These are phyloP conservation scores for Drosophila pallidifrons DNA, from an alignment of 1,140 invertebrate genomes.

Conservation along the genomic window DNA sequence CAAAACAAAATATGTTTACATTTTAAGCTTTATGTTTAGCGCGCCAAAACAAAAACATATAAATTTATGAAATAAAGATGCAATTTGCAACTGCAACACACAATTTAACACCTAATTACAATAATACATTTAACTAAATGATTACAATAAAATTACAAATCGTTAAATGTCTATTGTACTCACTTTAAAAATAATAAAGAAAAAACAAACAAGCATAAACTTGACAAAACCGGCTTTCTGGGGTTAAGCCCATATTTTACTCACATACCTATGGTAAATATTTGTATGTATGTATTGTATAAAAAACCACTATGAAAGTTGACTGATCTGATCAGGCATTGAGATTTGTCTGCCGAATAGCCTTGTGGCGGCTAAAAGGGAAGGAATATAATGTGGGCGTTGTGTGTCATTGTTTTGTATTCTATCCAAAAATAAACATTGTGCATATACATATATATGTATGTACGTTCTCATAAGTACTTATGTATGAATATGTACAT, in stretches of 20 bases:
- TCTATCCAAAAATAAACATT: constrained; percentile 12
- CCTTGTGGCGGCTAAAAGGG: constrained; percentile 9
- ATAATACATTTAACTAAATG: constrained; percentile 55
- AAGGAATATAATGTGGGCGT: constrained; percentile 12
- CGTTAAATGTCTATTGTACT: constrained; percentile 71
- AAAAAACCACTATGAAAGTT: constrained; percentile 8
- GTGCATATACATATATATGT: background rate
- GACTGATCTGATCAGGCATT: constrained; percentile 23
- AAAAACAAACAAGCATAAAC: constrained; percentile 31
- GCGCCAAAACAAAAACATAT: constrained; percentile 71
- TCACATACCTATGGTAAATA: constrained; percentile 5
- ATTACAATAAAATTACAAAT: constrained; percentile 50
- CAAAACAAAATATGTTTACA: constrained; percentile 69
- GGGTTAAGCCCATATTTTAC: background rate
- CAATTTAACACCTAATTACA: constrained; percentile 59
- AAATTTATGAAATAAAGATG: constrained; percentile 65
- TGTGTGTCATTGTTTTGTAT: background rate
- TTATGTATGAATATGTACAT: background rate
- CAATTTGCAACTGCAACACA: constrained; percentile 61
- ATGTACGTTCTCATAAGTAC: background rate
- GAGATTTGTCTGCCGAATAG: background rate
- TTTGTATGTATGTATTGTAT: background rate
- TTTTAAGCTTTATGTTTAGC: constrained; percentile 81
- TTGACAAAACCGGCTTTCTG: background rate
- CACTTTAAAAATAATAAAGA: constrained; percentile 35